Percentiles rank a stretch among this genome's conserved stretches.
phyloP scores from a whole-genome alignment of 2,797 vertebrate species.

The Threskiornis aethiopicus region DNA sequence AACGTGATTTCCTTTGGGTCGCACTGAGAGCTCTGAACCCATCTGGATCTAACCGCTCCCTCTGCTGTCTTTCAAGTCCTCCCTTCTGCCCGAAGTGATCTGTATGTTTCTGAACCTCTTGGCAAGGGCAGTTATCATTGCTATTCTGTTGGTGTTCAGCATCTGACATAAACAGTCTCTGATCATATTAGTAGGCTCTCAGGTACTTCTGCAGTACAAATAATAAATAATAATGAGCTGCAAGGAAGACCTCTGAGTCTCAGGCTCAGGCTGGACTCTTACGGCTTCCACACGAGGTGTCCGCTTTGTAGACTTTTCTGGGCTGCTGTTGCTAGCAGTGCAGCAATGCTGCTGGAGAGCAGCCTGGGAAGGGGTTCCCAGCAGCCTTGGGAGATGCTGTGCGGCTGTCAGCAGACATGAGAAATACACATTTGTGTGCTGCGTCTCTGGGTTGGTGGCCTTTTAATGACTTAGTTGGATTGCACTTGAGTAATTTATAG shows the following conservation, averaged over 20 bases:
- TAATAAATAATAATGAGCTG: constrained; percentile 61
- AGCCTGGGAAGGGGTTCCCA: not conserved
- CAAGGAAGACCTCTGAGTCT: not conserved
- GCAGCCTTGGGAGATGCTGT: not conserved
- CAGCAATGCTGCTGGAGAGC: not conserved
- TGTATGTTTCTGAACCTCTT: not conserved
- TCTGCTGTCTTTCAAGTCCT: not conserved
- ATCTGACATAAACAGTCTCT: constrained; percentile 30
- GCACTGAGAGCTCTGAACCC: not conserved
- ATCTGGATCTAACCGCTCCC: not conserved
- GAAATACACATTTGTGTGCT: not conserved
- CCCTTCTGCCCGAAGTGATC: not conserved
- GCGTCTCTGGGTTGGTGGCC: not conserved
- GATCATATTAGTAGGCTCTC: constrained; percentile 40
- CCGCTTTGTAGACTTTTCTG: not conserved
- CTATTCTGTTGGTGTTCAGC: constrained; percentile 28
- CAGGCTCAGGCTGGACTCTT: not conserved
- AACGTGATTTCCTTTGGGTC: not conserved
- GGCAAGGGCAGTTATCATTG: constrained; percentile 36
- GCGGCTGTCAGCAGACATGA: not conserved
- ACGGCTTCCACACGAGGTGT: not conserved
- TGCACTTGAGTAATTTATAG: not conserved
- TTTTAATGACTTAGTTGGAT: not conserved
- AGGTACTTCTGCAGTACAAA: constrained; percentile 19
- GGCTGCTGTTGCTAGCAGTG: not conserved